Percentiles rank a stretch among this genome's conserved stretches.
Evolutionary conservation across 1,140 invertebrate genomes (phyloP).

Genomic region (Temnothorax curvispinosus): DNA sequence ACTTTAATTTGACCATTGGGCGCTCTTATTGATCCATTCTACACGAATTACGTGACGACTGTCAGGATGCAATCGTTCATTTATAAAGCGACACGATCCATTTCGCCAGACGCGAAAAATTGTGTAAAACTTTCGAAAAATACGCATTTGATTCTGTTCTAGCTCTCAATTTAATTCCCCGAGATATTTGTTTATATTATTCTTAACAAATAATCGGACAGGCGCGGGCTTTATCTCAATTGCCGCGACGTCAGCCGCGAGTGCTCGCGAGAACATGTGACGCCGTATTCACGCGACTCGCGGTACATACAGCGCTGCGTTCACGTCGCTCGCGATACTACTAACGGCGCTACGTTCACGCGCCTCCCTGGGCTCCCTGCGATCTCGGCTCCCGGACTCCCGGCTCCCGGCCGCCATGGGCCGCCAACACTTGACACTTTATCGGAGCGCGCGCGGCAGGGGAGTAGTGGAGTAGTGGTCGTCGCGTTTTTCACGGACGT

Average conservation of each 20-base stretch:
- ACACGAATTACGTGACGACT: neutral
- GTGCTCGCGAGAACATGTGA: neutral
- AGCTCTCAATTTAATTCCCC: no score
- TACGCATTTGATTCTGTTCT: no score
- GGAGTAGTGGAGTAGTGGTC: neutral
- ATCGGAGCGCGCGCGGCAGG: neutral
- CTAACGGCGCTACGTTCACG: neutral
- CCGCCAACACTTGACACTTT: neutral
- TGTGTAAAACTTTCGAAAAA: neutral
- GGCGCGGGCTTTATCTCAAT: neutral
- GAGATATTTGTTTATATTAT: no score
- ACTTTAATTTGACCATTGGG: neutral
- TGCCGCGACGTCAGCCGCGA: neutral
- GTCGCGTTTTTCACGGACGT: neutral
- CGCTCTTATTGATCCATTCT: neutral
- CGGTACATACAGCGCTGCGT: neutral
- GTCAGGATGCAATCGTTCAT: neutral
- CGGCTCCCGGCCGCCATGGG: no score
- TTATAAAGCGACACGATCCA: neutral
- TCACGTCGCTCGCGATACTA: neutral
- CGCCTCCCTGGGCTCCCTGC: no score
- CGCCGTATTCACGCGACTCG: neutral
- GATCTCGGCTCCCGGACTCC: no score
- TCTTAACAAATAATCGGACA: no score
- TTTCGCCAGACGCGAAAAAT: neutral